These are phyloP conservation scores for Thunnus thynnus DNA, from an alignment of 2,113 vertebrate genomes.

Conservation along the genomic window DNA sequence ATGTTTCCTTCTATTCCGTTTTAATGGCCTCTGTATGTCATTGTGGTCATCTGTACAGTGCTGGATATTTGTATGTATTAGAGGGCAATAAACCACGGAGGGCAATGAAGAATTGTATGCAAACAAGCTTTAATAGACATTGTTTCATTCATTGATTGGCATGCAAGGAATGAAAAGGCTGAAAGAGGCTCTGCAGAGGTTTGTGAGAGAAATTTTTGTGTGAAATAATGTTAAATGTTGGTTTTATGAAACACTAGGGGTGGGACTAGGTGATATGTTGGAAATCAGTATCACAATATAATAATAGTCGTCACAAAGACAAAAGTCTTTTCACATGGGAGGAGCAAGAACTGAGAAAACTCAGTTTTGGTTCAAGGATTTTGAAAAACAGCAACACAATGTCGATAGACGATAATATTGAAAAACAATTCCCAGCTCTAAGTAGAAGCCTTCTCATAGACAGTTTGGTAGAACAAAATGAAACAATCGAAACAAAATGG, in stretches of 20 bases:
- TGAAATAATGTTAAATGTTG: neutral
- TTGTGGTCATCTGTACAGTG: neutral
- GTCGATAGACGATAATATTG: too few relatives aligned
- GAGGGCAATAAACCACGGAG: neutral
- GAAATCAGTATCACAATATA: neutral
- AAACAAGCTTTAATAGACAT: neutral
- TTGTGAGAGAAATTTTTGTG: neutral
- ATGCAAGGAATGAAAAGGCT: neutral
- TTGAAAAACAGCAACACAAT: neutral
- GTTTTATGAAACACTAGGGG: neutral
- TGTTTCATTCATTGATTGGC: neutral
- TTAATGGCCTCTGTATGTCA: slow-evolving; percentile 16
- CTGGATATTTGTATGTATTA: neutral
- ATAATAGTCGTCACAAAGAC: neutral
- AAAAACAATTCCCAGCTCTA: too few relatives aligned
- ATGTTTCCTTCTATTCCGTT: slow-evolving; percentile 5
- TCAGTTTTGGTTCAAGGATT: neutral
- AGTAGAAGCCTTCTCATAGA: too few relatives aligned
- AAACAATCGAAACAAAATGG: neutral
- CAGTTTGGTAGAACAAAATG: neutral
- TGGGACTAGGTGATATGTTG: neutral
- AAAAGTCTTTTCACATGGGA: neutral
- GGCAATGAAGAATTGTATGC: neutral
- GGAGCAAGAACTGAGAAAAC: slow-evolving; percentile 2
- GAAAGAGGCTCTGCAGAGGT: neutral